Conservation (phyloP, 2,888 invertebrate genomes). For the Lasius fuliginosus region DNA sequence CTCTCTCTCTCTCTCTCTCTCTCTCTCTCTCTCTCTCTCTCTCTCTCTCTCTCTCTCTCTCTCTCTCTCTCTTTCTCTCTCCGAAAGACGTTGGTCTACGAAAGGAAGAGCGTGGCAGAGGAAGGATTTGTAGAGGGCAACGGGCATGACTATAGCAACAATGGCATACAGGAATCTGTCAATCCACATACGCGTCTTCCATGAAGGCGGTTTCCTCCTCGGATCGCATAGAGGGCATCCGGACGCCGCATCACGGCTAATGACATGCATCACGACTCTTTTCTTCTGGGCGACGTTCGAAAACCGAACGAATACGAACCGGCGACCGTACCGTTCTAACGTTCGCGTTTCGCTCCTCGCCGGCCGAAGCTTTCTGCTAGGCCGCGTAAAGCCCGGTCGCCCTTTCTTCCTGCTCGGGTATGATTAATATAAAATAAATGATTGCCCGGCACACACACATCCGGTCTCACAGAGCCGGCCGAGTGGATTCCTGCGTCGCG, state of each 20-base stretch:
- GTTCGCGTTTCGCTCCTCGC: slow-evolving; percentile 63
- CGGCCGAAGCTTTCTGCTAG: slow-evolving; percentile 50
- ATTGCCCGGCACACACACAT: slow-evolving; percentile 82
- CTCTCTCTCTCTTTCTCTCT: not conserved
- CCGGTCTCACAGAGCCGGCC: slow-evolving; percentile 82
- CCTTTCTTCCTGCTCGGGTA: slow-evolving; percentile 82
- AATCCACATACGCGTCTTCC: slow-evolving; percentile 84
- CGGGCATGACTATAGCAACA: slow-evolving; percentile 85
- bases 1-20: not conserved
- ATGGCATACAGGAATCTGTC: slow-evolving; percentile 84
- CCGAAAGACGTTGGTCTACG: slow-evolving; percentile 48
- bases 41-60: not conserved
- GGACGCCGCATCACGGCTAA: slow-evolving; percentile 83
- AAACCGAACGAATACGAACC: slow-evolving; percentile 70
- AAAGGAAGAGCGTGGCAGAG: slow-evolving; percentile 67
- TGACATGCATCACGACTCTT: slow-evolving; percentile 84
- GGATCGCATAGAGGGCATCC: slow-evolving; percentile 78
- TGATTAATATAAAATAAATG: slow-evolving; percentile 86
- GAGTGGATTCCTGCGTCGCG: slow-evolving; percentile 42
- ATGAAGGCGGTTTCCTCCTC: slow-evolving; percentile 83
- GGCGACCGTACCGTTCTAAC: slow-evolving; percentile 73
- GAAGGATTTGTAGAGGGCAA: slow-evolving; percentile 79
- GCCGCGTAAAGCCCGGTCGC: slow-evolving; percentile 65
- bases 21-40: too few relatives aligned
- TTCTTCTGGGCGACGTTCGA: slow-evolving; percentile 71